phyloP scores from a whole-genome alignment of 2,888 invertebrate species.

The Frankliniella intonsa region DNA sequence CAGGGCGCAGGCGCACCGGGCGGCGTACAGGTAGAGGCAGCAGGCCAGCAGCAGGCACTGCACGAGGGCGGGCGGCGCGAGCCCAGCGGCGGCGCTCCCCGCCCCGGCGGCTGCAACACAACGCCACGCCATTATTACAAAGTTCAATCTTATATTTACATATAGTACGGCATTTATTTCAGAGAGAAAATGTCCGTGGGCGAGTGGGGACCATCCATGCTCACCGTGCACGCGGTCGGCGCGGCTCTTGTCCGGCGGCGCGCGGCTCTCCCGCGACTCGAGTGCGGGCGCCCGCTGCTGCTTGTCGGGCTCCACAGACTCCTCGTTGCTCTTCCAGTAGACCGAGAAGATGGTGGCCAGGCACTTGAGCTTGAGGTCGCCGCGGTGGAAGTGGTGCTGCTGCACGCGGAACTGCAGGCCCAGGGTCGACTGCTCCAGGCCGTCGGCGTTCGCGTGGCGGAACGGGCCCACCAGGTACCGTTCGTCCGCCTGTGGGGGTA shows the following conservation, averaged over 20 bases:
- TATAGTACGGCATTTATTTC: too few relatives aligned
- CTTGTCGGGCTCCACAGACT: conserved; percentile 75
- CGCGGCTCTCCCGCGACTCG: conserved; percentile 69
- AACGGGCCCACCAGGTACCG: conserved; percentile 45
- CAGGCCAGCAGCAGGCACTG: not conserved
- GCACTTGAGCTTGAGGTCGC: conserved; percentile 85
- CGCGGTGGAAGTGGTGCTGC: conserved; percentile 73
- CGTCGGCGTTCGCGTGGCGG: not conserved
- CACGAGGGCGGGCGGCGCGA: not conserved
- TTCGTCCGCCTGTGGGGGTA: conserved; percentile 46
- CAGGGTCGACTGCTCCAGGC: conserved; percentile 69
- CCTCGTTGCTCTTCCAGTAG: conserved; percentile 83
- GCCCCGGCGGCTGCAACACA: not conserved
- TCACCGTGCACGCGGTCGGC: conserved; percentile 70
- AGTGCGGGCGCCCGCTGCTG: conserved; percentile 64
- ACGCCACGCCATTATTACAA: too few relatives aligned
- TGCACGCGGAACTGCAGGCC: conserved; percentile 77
- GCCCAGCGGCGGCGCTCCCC: not conserved
- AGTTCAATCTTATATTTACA: too few relatives aligned
- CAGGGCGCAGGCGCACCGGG: not conserved
- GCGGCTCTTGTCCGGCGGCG: conserved; percentile 55
- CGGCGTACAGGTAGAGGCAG: not conserved
- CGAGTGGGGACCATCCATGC: too few relatives aligned
- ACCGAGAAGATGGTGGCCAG: conserved; percentile 81
- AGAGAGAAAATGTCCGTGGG: too few relatives aligned